Evolutionary conservation across 2,888 invertebrate species (phyloP), one percentile per base, ranked within the genome.

Genomic region (Dicycla oo): DNA sequence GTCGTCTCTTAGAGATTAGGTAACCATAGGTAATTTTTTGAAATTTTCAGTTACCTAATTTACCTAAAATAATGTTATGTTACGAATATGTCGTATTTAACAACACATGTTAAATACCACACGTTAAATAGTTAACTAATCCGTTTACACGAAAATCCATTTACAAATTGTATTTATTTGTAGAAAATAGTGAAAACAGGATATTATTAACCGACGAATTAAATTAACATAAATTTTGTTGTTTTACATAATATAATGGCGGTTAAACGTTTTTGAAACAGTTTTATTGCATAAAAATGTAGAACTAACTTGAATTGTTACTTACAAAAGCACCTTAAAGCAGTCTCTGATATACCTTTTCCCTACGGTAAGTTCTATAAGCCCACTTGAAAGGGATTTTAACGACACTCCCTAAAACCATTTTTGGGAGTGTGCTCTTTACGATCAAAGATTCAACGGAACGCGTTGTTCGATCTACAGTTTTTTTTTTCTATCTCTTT

Each of bases 391-490:
- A 83, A 83, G 60, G 79, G 79, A 82, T 80, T 74, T 80, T 69
- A 64, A 78, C 63, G 73, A 66, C 73, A 76, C 76, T 70, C 65
- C 68, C 47, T 56, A 65, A 72, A 77, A 69, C 71, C 73, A 71
- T 73, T 78, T 83, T 73, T 69, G 54, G 58, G 74, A 69, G 74
- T 87, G 73, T 75, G 56, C 49, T 78, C 73, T 77, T 75, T 73
- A 72, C 68, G 82, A 81, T 84, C 86, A 83, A 85, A 85, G 86
- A 76, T 74, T 75, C 63, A 75, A 69, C 47, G 45, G 38, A 51
- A 76, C 62, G 47, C 69, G 58, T 56, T 84, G 64, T 86, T 80
- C 86, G 85, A 84, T 76, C 74, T 72, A 73, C 54, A 66, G 54
- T 58, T 79, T 75, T 75, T 58, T 79, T 75, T 75, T 70, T 64